phyloP scores from a whole-genome alignment of 2,113 vertebrate genomes.

The Paralichthys olivaceus region DNA sequence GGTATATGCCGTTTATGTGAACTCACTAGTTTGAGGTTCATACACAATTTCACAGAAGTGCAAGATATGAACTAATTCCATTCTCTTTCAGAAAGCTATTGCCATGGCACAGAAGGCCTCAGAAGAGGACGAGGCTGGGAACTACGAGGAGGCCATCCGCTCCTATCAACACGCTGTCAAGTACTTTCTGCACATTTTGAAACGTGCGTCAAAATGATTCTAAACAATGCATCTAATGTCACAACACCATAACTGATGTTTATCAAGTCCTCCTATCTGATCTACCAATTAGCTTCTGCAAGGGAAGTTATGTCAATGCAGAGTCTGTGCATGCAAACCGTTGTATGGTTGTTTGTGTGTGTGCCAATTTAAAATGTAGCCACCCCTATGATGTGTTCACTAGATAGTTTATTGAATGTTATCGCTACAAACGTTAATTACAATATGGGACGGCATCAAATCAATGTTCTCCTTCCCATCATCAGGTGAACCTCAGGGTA shows the following conservation, averaged over 20 bases:
- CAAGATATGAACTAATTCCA: neutral
- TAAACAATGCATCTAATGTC: conserved; percentile 1
- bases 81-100: conserved; percentile 92
- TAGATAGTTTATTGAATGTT: neutral
- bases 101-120: conserved; percentile 92
- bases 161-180: conserved; percentile 95
- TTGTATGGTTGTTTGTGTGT: neutral
- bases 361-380: neutral
- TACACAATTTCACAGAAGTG: neutral
- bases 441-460: conserved; percentile 7
- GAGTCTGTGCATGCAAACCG: neutral
- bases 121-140: conserved; percentile 91
- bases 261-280: neutral
- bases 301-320: neutral
- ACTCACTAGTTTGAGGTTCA: neutral
- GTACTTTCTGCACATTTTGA: conserved; percentile 93
- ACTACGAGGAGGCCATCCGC: conserved; percentile 92
- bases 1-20: too few species aligned
- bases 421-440: neutral
- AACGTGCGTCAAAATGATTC: conserved; percentile 85
- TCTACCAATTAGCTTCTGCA: neutral
- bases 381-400: neutral
- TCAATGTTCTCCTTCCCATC: conserved; percentile 21
- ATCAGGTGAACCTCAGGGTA: conserved; percentile 87
- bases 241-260: conserved; percentile 4